These are phyloP conservation scores for Drosophila lacteicornis DNA, from an alignment of 1,140 invertebrate species.

Conservation along the genomic window DNA sequence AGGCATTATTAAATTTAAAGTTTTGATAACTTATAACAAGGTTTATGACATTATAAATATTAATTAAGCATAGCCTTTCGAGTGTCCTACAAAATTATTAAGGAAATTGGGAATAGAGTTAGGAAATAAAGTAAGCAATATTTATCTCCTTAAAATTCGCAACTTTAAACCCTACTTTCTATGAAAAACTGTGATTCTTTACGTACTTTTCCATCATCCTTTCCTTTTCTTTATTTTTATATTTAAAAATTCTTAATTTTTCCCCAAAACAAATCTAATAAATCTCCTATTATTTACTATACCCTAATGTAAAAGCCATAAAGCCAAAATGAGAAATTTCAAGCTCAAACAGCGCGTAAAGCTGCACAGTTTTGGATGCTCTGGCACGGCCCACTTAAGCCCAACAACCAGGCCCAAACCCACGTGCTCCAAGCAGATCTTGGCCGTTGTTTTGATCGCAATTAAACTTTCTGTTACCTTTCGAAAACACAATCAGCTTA, in stretches of 20 bases:
- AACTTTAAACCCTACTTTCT: neutral
- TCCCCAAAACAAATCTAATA: neutral
- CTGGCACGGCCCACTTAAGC: constrained; percentile 34
- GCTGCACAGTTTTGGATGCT: constrained; percentile 23
- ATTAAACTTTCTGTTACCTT: constrained; percentile 28
- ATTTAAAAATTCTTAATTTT: neutral
- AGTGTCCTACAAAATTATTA: neutral
- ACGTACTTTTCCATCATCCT: neutral
- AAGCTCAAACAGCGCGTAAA: constrained; percentile 47
- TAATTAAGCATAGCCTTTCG: neutral
- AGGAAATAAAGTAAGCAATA: neutral
- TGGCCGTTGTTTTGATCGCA: constrained; percentile 16
- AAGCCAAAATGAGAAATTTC: constrained; percentile 22
- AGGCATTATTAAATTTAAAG: neutral
- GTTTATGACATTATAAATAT: neutral
- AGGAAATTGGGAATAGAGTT: neutral
- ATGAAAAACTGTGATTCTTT: no score
- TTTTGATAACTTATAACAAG: neutral
- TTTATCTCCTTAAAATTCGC: no score
- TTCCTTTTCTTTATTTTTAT: neutral
- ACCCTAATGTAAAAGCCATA: constrained; percentile 14
- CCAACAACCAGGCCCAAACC: constrained; percentile 5
- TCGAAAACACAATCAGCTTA: constrained; percentile 1
- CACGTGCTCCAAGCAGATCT: constrained; percentile 25
- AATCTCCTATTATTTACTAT: constrained; percentile 16